Conservation (phyloP, 2,797 vertebrate genomes). For the Halcyon chelicuti region DNA sequence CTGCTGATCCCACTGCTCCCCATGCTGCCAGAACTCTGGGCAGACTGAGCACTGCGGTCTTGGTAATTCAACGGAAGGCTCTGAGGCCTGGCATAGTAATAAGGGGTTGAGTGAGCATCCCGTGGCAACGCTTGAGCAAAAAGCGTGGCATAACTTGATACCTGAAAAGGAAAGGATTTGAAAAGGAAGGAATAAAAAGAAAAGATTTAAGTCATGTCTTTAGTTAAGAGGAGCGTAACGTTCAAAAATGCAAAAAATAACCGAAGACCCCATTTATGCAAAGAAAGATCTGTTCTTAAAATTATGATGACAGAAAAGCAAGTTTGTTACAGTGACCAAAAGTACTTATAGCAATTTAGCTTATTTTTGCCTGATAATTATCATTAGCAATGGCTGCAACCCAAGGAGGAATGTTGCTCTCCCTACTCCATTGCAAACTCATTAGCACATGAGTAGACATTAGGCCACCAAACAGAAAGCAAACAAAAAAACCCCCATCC, state of each 20-base stretch:
- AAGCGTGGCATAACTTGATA: constrained; percentile 88
- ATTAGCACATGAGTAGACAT: background rate
- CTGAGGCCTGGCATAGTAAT: constrained; percentile 94
- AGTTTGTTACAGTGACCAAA: background rate
- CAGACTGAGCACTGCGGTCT: constrained; percentile 79
- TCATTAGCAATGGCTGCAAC: background rate
- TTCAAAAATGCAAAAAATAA: background rate
- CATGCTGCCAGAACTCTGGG: constrained; percentile 84
- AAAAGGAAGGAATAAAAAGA: background rate
- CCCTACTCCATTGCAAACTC: background rate
- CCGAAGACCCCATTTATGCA: background rate
- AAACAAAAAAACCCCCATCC: background rate
- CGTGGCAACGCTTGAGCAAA: constrained; percentile 94
- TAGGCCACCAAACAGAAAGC: background rate
- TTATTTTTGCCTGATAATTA: background rate
- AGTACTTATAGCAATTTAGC: background rate
- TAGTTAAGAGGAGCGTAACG: background rate
- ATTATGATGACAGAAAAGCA: background rate
- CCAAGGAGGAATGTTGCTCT: background rate
- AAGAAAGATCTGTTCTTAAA: background rate
- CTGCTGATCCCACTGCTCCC: constrained; percentile 96
- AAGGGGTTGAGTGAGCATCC: constrained; percentile 95
- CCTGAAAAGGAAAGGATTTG: constrained; percentile 74
- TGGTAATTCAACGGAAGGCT: constrained; percentile 91
- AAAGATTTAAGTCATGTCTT: background rate